Base-by-base conservation (phyloP, 23 tunicate genomes). In the Halocynthia roretzi region DNA sequence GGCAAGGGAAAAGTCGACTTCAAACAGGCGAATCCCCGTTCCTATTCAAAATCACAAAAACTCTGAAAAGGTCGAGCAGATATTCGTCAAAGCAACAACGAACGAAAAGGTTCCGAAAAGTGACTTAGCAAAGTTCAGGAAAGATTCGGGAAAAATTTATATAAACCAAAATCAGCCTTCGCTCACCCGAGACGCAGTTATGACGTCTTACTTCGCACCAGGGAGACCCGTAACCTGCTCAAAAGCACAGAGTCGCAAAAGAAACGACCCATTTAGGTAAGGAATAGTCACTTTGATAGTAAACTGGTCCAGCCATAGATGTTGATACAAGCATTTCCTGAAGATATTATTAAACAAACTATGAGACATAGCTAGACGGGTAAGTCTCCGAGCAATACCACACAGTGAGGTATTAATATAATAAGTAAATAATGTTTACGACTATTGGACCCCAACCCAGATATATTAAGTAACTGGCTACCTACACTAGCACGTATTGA, bases 151-250 rank as follows among this genome's bases (percentile, higher is more conserved):
- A 15, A 40, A 65, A 20, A 65, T 65, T 10, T 65, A 65, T 6
- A 48, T 65, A 15, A 65, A 54, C 78, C 78, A 56, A 8, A 53
- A 20, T 8, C n/a, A 22, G 23, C 31, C 78, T 50, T 8, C 50
- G 8, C 17, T 53, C 8, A 54, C 49, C 2, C 55, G 56, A 54
- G 64, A 56, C 62, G 78, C 64, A 48, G 62, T 56, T 17, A 54
- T 54, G 62, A 54, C 49, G 10, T 53, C 78, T 2, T 74, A 53
- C 17, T 74, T 74, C 6, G 50, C 78, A 18, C 78, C 78, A 12
- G 78, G 64, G 10, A 74, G 56, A 5, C 78, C 65, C 11, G 78
- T 74, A 15, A 11, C 15, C 22, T 48, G 22, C 19, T 65, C 70
- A 15, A 65, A 15, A 48, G 48, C 31, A 10, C 70, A 48, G 9